Evolutionary conservation across 35 echinoderm and acorn worm genomes (phyloP).

Genomic region (Eucidaris tribuloides): DNA sequence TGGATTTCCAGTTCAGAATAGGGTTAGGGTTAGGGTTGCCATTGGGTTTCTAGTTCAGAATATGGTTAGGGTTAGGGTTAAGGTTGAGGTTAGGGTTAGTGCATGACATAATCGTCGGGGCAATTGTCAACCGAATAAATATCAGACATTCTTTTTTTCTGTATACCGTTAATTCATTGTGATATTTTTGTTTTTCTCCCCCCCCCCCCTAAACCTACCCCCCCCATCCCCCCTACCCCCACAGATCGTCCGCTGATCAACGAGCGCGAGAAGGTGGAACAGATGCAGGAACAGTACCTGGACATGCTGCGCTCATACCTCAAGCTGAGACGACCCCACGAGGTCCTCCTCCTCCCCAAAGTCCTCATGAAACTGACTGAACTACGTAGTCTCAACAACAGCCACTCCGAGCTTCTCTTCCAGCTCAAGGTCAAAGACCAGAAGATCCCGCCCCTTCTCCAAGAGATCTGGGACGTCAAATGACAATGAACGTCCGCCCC

Average conservation of each 20-base stretch:
- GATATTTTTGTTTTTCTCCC: no score
- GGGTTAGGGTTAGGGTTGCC: no score
- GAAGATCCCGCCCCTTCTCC: conserved; percentile 94
- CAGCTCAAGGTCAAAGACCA: conserved; percentile 96
- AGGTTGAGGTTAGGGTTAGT: no score
- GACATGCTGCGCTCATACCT: conserved; percentile 92
- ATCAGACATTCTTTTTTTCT: no score
- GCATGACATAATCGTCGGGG: no score
- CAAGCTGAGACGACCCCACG: conserved; percentile 78
- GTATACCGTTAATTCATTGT: no score
- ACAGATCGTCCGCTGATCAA: conserved; percentile 86
- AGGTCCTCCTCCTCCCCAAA: conserved; percentile 88
- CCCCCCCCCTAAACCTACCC: no score
- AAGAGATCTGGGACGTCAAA: conserved; percentile 98
- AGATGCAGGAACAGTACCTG: conserved; percentile 88
- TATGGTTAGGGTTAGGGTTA: no score
- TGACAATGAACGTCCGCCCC: conserved; percentile 32
- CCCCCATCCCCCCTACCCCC: no score
- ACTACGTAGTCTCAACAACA: conserved; percentile 91
- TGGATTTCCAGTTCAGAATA: no score
- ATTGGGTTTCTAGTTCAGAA: no score
- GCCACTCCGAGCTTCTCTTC: conserved; percentile 98
- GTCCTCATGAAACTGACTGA: conserved; percentile 99
- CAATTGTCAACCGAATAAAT: no score
- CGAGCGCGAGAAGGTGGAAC: conserved; percentile 82